phyloP scores from a whole-genome alignment of 2,113 vertebrate genomes.

The Polyodon spathula region DNA sequence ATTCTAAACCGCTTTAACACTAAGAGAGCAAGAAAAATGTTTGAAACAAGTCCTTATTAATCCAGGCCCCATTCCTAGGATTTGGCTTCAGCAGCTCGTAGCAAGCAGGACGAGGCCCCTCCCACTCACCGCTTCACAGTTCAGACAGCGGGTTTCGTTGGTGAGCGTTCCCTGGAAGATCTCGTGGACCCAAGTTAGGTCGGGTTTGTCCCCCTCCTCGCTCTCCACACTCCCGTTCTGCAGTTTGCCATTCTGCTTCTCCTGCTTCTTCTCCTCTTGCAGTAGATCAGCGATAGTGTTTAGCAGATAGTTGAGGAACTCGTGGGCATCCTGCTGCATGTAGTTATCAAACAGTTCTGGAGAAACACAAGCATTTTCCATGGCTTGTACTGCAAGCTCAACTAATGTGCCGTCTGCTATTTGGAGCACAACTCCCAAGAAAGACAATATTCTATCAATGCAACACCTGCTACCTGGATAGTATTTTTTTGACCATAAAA shows the following conservation, averaged over 20 bases:
- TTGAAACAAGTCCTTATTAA: neutral
- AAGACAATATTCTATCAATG: too few species aligned
- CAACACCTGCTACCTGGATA: too few species aligned
- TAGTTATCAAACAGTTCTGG: slow-evolving; percentile 97
- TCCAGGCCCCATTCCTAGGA: neutral
- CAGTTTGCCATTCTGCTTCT: slow-evolving; percentile 91
- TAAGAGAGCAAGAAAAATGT: too few species aligned
- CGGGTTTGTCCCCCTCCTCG: slow-evolving; percentile 65
- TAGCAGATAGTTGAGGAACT: slow-evolving; percentile 93
- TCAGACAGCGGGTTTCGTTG: slow-evolving; percentile 88
- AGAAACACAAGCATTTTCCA: slow-evolving; percentile 3
- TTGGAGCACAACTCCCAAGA: too few species aligned
- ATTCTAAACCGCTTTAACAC: neutral
- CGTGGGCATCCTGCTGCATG: slow-evolving; percentile 97
- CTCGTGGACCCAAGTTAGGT: slow-evolving; percentile 86
- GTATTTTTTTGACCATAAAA: too few species aligned
- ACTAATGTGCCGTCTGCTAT: too few species aligned
- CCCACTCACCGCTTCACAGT: slow-evolving; percentile 83
- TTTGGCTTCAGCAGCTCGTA: neutral
- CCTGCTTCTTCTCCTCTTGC: slow-evolving; percentile 89
- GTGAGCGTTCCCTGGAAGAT: slow-evolving; percentile 92
- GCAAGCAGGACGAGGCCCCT: too few species aligned
- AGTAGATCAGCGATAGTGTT: slow-evolving; percentile 95
- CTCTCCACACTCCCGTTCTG: slow-evolving; percentile 65
- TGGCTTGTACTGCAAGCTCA: too few species aligned